Percentiles rank a stretch among this genome's conserved stretches.
Evolutionary conservation across 1,140 invertebrate species (phyloP).

Genomic region (Ips nitidus): DNA sequence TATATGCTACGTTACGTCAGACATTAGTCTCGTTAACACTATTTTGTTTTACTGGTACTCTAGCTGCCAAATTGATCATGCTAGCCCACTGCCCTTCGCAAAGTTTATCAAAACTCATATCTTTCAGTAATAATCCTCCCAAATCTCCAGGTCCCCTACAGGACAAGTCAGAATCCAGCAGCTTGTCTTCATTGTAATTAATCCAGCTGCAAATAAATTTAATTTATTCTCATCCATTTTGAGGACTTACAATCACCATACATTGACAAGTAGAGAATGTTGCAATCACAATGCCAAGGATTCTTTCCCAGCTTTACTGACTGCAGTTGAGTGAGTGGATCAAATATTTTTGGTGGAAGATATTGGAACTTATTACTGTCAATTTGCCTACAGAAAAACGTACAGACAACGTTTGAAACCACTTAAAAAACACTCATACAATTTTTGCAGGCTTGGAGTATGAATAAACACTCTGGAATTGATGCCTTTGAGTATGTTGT

Average conservation of each 20-base stretch:
- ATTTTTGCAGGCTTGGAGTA: conserved; percentile 47
- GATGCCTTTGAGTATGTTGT: conserved; percentile 48
- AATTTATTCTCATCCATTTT: background rate
- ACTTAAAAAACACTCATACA: conserved; percentile 38
- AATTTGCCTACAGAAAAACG: conserved; percentile 63
- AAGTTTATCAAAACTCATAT: conserved; percentile 76
- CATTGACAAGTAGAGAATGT: conserved; percentile 70
- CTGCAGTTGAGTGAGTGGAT: conserved; percentile 65
- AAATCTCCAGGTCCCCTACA: conserved; percentile 75
- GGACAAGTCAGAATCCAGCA: conserved; percentile 72
- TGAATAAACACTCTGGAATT: conserved; percentile 44
- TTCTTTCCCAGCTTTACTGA: conserved; percentile 78
- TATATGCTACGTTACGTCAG: background rate
- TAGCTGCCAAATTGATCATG: conserved; percentile 72
- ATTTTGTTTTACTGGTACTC: conserved; percentile 56
- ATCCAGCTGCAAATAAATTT: conserved; percentile 62
- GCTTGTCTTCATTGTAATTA: conserved; percentile 64
- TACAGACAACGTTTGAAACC: background rate
- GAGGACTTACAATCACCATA: conserved; percentile 53
- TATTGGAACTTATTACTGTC: conserved; percentile 78
- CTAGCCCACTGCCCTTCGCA: conserved; percentile 84
- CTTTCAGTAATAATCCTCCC: conserved; percentile 66
- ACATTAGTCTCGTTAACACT: background rate
- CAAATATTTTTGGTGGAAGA: conserved; percentile 68
- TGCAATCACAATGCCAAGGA: conserved; percentile 86